A percentile compares a stretch with the other conserved stretches of the same genome.
Evolutionary conservation across 2,888 invertebrate genomes (phyloP).

Genomic region (Meghimatium bilineatum): DNA sequence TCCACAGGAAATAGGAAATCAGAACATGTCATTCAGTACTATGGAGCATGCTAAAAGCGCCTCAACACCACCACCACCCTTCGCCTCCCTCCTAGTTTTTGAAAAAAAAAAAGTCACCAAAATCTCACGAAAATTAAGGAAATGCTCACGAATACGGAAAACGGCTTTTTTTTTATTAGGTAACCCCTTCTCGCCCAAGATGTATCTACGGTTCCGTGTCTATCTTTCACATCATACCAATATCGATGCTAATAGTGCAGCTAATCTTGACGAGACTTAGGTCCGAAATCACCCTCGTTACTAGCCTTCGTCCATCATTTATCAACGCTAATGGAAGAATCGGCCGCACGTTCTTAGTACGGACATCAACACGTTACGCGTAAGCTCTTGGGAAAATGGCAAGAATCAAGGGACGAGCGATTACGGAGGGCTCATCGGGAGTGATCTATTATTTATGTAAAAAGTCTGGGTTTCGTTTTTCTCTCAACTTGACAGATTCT

Average conservation of each 20-base stretch:
- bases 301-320: constrained; percentile 40
- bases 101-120: no score
- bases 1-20: no score
- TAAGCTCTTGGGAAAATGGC: constrained; percentile 31
- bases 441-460: constrained; percentile 46
- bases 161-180: no score
- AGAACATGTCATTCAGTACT: no score
- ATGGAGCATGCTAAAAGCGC: no score
- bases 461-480: constrained; percentile 13
- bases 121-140: no score
- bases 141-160: no score
- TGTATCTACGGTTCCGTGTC: no score
- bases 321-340: constrained; percentile 42
- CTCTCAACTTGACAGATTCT: neutral
- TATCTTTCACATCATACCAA: neutral
- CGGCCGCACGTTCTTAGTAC: constrained; percentile 37
- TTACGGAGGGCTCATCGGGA: constrained; percentile 1
- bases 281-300: constrained; percentile 27
- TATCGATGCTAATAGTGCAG: constrained; percentile 11
- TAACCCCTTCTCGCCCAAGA: no score
- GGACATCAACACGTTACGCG: constrained; percentile 25
- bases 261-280: constrained; percentile 17
- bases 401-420: constrained; percentile 34
- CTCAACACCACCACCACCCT: no score
- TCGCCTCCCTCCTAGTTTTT: no score